Evolutionary conservation across 2,888 invertebrate genomes (phyloP), one percentile per base, ranked within the genome.

Genomic region (Serripes groenlandicus): DNA sequence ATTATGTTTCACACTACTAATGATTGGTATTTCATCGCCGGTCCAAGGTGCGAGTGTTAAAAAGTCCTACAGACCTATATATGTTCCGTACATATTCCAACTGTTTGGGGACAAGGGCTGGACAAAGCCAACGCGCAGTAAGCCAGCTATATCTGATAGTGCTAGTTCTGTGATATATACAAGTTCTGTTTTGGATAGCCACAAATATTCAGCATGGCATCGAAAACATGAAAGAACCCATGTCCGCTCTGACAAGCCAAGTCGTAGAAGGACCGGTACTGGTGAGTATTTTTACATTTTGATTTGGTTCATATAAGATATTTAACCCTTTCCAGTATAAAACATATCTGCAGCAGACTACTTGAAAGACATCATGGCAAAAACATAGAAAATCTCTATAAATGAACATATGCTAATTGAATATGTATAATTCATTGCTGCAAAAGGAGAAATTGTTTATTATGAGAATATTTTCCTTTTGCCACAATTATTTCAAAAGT

Each of bases 1-100:
- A 18, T 32, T 54, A 21, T 54, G 56, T 23, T n/a, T 26, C 11
- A 3, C 23, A 56, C 11, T 26, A 23, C 23, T 56, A 26, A n/a
- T 56, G 56, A 23, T 26, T 23, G 23, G 23, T 26, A 56, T 56
- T 56, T 23, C n/a, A n/a, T 11, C 11, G 28, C 56, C 56, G 11
- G 23, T 11, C 23, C n/a, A 56, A 15, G 23, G 66, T 54, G 56
- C 58, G 37, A 68, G 56, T 18, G 23, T 34, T 3, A 35, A 23
- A 28, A 35, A 58, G 3, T 18, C 35, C 4, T 52, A 58, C 30
- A 66, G 54, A 35, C 85, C 82, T 9, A 85, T 87, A 0, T 87
- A 83, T 72, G 85, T 87, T 21, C 87, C 87, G 4, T 87, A 85
- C 42, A 81, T 87, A 54, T 85, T 87, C 60, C 85, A 85, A 79